These are phyloP conservation scores for Tetragnatha montana DNA, from an alignment of 2,888 invertebrate species.

Conservation along the genomic window DNA sequence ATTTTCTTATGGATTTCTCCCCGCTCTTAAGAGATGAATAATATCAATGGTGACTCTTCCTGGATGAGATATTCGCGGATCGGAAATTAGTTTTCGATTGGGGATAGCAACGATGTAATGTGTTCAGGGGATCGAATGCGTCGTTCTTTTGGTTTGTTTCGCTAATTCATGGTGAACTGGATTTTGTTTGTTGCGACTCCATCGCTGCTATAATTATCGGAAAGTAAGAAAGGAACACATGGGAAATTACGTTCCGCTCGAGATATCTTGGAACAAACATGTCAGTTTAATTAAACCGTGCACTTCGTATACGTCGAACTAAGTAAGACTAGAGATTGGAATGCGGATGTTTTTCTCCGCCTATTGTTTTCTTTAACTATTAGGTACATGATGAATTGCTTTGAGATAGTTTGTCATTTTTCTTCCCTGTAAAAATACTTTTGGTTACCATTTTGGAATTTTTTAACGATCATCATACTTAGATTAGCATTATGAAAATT, in stretches of 20 bases:
- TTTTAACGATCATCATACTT: too few species aligned
- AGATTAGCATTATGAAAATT: too few species aligned
- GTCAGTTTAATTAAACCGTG: neutral
- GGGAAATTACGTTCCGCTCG: neutral
- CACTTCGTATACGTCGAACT: neutral
- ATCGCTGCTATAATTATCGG: slow-evolving; percentile 21
- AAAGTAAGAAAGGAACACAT: slow-evolving; percentile 13
- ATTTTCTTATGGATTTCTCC: slow-evolving; percentile 32
- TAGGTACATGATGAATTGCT: too few species aligned
- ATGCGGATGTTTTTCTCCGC: neutral
- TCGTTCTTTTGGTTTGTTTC: neutral
- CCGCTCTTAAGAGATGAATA: slow-evolving; percentile 51
- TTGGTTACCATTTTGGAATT: too few species aligned
- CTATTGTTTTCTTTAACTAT: too few species aligned
- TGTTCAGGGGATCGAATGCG: slow-evolving; percentile 23
- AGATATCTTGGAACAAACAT: neutral
- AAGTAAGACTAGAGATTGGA: neutral
- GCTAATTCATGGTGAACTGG: slow-evolving; percentile 3
- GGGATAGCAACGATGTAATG: slow-evolving; percentile 18
- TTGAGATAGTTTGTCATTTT: too few species aligned
- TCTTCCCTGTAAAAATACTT: too few species aligned
- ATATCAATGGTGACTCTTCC: slow-evolving; percentile 40
- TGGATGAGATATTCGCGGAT: slow-evolving; percentile 46
- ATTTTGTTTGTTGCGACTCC: slow-evolving; percentile 7
- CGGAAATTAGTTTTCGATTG: slow-evolving; percentile 66